phyloP scores from a whole-genome alignment of 1,140 invertebrate genomes.

The Magallana gigas region DNA sequence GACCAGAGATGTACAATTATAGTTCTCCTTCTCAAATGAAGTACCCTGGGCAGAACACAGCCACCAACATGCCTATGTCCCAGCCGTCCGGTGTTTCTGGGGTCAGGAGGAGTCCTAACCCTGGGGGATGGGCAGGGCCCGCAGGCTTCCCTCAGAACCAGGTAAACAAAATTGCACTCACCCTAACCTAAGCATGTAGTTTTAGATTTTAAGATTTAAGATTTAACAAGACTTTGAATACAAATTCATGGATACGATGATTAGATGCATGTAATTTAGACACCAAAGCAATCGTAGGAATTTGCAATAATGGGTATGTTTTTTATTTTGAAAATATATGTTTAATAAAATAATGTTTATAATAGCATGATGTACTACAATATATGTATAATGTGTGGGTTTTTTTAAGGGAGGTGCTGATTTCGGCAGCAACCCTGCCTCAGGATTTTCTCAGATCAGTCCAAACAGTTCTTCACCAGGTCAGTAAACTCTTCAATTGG shows the following conservation, averaged over 20 bases:
- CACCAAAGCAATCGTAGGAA: too few relatives aligned
- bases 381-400: too few relatives aligned
- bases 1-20: constrained; percentile 62
- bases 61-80: constrained; percentile 62
- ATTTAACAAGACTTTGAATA: too few relatives aligned
- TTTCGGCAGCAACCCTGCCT: constrained; percentile 74
- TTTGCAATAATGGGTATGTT: too few relatives aligned
- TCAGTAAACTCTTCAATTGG: constrained; percentile 82
- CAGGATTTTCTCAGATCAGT: constrained; percentile 87
- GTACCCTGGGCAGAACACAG: constrained; percentile 67
- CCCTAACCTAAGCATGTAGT: too few relatives aligned
- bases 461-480: constrained; percentile 81
- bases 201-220: too few relatives aligned
- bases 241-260: too few relatives aligned
- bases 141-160: constrained; percentile 66
- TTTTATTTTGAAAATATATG: too few relatives aligned
- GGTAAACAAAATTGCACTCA: constrained; percentile 51
- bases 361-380: too few relatives aligned
- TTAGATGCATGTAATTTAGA: too few relatives aligned
- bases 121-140: constrained; percentile 61
- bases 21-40: constrained; percentile 69
- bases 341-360: too few relatives aligned
- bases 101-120: constrained; percentile 66
- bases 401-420: constrained; percentile 62
- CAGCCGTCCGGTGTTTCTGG: constrained; percentile 58